phyloP scores from a whole-genome alignment of 2,113 vertebrate species.

The Dipodomys spectabilis region DNA sequence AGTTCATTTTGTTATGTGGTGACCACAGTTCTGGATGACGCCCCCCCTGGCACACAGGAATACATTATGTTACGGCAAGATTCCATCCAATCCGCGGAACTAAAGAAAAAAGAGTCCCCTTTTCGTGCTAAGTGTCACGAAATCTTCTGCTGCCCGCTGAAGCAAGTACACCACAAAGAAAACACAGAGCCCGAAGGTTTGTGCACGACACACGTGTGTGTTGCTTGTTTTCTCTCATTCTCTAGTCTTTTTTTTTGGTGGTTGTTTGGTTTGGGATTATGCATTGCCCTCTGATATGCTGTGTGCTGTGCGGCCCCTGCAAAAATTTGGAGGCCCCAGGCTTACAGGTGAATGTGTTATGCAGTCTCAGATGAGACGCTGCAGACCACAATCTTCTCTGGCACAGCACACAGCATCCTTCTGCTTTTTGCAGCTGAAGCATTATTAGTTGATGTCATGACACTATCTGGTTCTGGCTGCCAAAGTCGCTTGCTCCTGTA shows the following conservation, averaged over 20 bases:
- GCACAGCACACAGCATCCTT: background rate
- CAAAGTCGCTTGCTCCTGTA: slow-evolving; percentile 86
- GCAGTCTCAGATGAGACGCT: slow-evolving; percentile 75
- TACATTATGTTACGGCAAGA: slow-evolving; percentile 99
- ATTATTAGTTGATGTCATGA: slow-evolving; percentile 84
- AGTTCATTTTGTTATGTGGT: slow-evolving; percentile 99
- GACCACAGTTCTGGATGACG: slow-evolving; percentile 99
- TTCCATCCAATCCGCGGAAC: slow-evolving; percentile 99
- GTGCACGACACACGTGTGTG: slow-evolving; percentile 91
- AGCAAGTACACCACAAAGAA: slow-evolving; percentile 99
- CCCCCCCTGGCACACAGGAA: slow-evolving; percentile 99
- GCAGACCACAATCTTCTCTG: slow-evolving; percentile 25
- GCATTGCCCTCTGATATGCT: slow-evolving; percentile 86
- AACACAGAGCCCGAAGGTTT: slow-evolving; percentile 99
- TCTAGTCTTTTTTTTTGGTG: background rate
- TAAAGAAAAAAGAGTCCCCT: slow-evolving; percentile 99
- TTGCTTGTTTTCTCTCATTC: slow-evolving; percentile 85
- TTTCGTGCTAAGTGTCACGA: slow-evolving; percentile 99
- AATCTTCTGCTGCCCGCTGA: slow-evolving; percentile 99
- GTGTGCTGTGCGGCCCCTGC: slow-evolving; percentile 84
- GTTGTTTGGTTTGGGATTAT: slow-evolving; percentile 65
- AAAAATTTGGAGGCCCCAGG: slow-evolving; percentile 73
- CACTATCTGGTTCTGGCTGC: slow-evolving; percentile 85
- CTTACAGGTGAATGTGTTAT: slow-evolving; percentile 84
- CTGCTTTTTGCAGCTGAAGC: slow-evolving; percentile 83